A percentile compares a stretch with the other conserved stretches of the same genome.
These are phyloP conservation scores for Saccopteryx bilineata DNA, from an alignment of 2,113 vertebrate genomes.

Conservation along the genomic window DNA sequence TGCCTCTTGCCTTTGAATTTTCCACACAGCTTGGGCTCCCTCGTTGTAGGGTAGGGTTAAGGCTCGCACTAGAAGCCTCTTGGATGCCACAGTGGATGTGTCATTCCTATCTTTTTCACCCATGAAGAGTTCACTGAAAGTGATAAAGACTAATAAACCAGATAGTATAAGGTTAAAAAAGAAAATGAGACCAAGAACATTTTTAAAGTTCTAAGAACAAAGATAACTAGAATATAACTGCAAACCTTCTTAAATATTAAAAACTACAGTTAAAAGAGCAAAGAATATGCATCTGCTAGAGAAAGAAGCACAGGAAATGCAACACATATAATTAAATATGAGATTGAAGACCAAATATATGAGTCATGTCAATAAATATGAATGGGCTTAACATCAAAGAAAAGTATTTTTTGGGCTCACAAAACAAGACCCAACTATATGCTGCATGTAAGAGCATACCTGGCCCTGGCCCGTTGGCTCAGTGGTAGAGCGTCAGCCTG, in stretches of 20 bases:
- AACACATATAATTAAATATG: constrained; percentile 25
- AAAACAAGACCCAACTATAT: not conserved
- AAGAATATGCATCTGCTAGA: not conserved
- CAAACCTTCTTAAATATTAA: not conserved
- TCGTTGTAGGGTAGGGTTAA: not conserved
- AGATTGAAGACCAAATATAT: not conserved
- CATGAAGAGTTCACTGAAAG: constrained; percentile 6
- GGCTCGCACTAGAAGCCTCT: not conserved
- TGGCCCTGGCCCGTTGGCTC: too few relatives aligned
- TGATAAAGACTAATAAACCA: not conserved
- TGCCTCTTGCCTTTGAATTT: constrained; percentile 33
- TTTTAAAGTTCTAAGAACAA: constrained; percentile 33
- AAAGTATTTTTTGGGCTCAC: constrained; percentile 18
- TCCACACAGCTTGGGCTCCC: not conserved
- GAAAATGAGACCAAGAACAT: not conserved
- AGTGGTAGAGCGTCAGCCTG: too few relatives aligned
- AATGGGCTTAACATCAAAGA: constrained; percentile 5
- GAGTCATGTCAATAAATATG: constrained; percentile 37
- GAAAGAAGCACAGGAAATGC: constrained; percentile 42
- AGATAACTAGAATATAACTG: constrained; percentile 21
- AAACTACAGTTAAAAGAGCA: not conserved
- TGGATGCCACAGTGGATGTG: not conserved
- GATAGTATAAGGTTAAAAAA: constrained; percentile 39
- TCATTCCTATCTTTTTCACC: constrained; percentile 10
- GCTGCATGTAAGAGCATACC: not conserved